phyloP scores from a whole-genome alignment of 2,888 invertebrate genomes.

The Cerastis leucographa region DNA sequence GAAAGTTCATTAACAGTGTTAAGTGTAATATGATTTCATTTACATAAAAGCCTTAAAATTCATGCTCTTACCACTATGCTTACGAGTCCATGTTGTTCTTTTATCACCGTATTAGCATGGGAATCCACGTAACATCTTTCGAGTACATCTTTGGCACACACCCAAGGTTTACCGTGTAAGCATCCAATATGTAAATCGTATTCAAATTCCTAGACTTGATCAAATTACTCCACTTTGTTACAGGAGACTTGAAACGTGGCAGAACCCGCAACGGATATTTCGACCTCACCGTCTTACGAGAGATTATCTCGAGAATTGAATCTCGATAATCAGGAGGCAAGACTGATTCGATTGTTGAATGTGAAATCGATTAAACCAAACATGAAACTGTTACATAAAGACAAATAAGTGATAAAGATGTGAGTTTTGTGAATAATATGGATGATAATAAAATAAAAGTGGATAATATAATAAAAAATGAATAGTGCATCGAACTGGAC shows the following conservation, averaged over 20 bases:
- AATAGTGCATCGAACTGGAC: conserved; percentile 62
- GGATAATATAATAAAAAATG: conserved; percentile 59
- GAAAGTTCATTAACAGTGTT: conserved; percentile 2
- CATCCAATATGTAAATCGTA: conserved; percentile 71
- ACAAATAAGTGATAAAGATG: conserved; percentile 51
- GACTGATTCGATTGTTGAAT: conserved; percentile 45
- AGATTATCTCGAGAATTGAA: conserved; percentile 57
- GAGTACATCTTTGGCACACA: conserved; percentile 62
- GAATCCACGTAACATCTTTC: conserved; percentile 59
- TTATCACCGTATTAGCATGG: conserved; percentile 52
- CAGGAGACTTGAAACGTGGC: conserved; percentile 69
- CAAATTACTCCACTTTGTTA: conserved; percentile 73
- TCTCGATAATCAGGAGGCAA: conserved; percentile 46
- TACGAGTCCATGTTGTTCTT: conserved; percentile 55
- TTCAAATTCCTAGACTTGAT: conserved; percentile 73
- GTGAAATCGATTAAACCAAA: conserved; percentile 29
- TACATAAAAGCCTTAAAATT: conserved; percentile 31
- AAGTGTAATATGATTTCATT: not conserved
- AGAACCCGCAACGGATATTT: conserved; percentile 65
- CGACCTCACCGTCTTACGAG: conserved; percentile 44
- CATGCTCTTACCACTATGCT: conserved; percentile 32
- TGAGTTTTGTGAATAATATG: conserved; percentile 57
- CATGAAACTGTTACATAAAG: conserved; percentile 58
- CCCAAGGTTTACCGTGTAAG: conserved; percentile 66
- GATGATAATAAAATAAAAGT: conserved; percentile 53